Evolutionary conservation across 2,888 invertebrate species (phyloP), one percentile per base, ranked within the genome.

Genomic region (Amiota communis): DNA sequence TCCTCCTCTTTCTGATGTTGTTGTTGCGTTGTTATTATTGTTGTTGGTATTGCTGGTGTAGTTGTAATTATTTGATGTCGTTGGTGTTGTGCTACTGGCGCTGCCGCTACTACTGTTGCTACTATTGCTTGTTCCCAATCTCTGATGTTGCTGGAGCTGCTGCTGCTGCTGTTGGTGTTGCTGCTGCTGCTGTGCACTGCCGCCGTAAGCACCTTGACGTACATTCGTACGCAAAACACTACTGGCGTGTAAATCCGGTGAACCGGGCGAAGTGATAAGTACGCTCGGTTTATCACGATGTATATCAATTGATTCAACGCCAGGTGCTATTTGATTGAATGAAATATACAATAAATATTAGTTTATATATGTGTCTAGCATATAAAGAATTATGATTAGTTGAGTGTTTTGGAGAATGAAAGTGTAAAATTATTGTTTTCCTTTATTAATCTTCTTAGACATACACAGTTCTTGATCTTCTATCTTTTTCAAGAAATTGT

Each of bases 261-360:
- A 97, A 61, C 97, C 96, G 9, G 98, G 98, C 80, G 97, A 97
- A 82, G 98, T 98, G 86, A 98, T 96, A 88, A 97, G 92, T 77
- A 98, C 97, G 91, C 97, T 96, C 64, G 97, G 97, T 87, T 97
- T 94, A 88, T 96, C 96, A 82, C 93, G 92, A 78, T 93, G 89
- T 76, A 85, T 76, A 72, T 90, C 89, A 72, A 89, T 85, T 17
- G 87, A 86, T 77, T 89, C 89, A 72, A 86, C 86, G 67, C 80
- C 79, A 65, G 86, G 81, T 15, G 86, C 87, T 88, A 74, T 49
- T 15, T n/a, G n/a, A 59, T 70, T 8, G 17, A 61, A 72, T 51
- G 64, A 9, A 53, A 17, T 15, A 12, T 56, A 12, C 3, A 53
- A 61, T 47, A 65, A 11, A 61, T 49, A 6, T 56, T 61, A 51